Conservation (phyloP, 2,888 invertebrate genomes). For the Liodrosophila aerea region DNA sequence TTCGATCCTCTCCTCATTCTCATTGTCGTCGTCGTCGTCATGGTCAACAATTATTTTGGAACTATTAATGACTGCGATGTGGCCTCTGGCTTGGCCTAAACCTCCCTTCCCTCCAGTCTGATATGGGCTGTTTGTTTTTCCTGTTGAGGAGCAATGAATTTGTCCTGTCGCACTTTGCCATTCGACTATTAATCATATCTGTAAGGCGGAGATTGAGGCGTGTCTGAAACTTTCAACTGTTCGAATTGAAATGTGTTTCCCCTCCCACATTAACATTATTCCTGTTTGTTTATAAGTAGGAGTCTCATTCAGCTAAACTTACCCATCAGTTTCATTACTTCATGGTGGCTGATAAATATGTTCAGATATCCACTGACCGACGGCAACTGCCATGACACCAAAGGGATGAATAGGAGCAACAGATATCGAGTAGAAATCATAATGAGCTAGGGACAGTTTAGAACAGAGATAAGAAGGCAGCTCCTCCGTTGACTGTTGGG, state of each 20-base stretch:
- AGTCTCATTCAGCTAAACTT: no score
- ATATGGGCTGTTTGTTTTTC: conserved; percentile 58
- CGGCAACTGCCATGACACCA: conserved; percentile 75
- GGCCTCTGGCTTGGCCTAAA: conserved; percentile 20
- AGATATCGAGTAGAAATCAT: conserved; percentile 31
- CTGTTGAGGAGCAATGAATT: conserved; percentile 66
- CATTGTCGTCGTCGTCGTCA: conserved; percentile 29
- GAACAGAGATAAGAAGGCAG: neutral
- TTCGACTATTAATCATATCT: conserved; percentile 67
- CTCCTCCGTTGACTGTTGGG: neutral
- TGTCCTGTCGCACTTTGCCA: conserved; percentile 62
- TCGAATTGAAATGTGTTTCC: conserved; percentile 35
- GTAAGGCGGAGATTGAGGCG: conserved; percentile 23
- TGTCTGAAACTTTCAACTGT: conserved; percentile 25
- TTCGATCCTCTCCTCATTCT: neutral
- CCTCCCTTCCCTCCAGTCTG: neutral
- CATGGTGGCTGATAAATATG: conserved; percentile 90
- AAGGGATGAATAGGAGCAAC: conserved; percentile 60
- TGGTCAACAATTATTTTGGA: conserved; percentile 75
- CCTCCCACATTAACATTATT: neutral
- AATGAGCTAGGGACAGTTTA: conserved; percentile 1
- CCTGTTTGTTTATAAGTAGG: neutral
- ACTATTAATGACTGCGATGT: conserved; percentile 70
- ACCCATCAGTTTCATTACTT: conserved; percentile 91
- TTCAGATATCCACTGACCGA: conserved; percentile 88